Evolutionary conservation across 1,140 invertebrate genomes (phyloP), one percentile per base, ranked within the genome.

Genomic region (Drosophila eugracilis): DNA sequence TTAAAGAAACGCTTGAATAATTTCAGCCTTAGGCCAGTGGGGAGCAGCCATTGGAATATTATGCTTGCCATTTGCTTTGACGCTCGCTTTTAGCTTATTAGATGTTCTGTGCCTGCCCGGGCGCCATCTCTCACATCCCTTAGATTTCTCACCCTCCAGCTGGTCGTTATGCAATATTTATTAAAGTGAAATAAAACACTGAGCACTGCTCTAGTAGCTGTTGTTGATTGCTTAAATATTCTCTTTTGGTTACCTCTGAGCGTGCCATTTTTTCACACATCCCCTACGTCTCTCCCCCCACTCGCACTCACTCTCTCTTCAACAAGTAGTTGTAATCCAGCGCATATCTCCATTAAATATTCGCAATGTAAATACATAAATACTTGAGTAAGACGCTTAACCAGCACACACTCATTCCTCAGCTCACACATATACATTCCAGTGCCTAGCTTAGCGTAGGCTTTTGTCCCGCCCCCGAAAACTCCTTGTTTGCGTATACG

Each of bases 311-410:
- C n/a, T n/a, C n/a, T 10, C 6, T 9, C 22, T 3, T 26, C 5
- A 53, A 39, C 30, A 58, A 75, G 83, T 77, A 88, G 81, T 85
- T 86, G 81, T 85, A 85, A 85, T 85, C 81, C 63, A 54, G 75
- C 63, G 62, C 77, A 85, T 88, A 81, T 85, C 81, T 74, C 73
- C 69, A 85, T 85, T 85, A 85, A 85, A 85, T 88, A 86, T 85
- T 81, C 81, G 75, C 81, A 86, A 85, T 88, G 81, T 88, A 85
- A 85, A 85, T 85, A 86, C 78, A 88, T 86, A 85, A 85, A 85
- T 85, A 88, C 81, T 76, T 81, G 42, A 85, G 83, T 85, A 85
- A 85, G 81, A 86, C 59, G 81, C 81, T 85, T 85, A 85, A 86
- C 73, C 58, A 36, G 78, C 62, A 63, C 63, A 53, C 72, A 32